Base-by-base conservation (phyloP, 2,113 vertebrate species). In the Cairina moschata region DNA sequence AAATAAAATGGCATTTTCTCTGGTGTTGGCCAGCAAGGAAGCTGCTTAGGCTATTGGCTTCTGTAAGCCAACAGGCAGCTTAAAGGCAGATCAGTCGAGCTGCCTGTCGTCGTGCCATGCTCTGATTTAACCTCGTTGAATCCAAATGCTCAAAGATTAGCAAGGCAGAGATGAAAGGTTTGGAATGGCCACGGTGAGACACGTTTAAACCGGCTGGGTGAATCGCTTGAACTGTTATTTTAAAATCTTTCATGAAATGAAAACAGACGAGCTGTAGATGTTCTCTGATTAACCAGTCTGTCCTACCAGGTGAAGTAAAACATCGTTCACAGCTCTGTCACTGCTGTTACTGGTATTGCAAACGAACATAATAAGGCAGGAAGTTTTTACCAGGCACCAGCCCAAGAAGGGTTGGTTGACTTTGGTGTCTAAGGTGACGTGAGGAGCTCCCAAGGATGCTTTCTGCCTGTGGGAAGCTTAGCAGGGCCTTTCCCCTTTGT, bases 1-100 rank as follows among this genome's bases (percentile, higher is more conserved):
- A 69, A 96, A 96, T n/a, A 66, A 92, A 81, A 91, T 4, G 69
- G 79, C 67, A 32, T 91, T 90, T 86, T 78, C 86, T 65, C 95
- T 94, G 7, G 8, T 56, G 48, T 25, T 3, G 18, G 62, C 26
- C n/a, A 79, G 82, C 29, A n/a, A 91, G 89, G 83, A 88, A 74
- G 82, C 58, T 58, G 78, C 58, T 59, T 28, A 78, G 63, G 40
- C 48, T 82, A 8, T 13, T 72, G 40, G 69, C 31, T 62, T 62
- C 50, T 96, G 12, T 26, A 75, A 85, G 83, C 6, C 86, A 91
- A 65, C 6, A 44, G 73, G 34, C 9, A 52, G 66, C 58, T 87
- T 93, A 80, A 75, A 58, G 79, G 48, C 8, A 48, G 81, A 75
- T 88, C 60, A 40, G 31, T 83, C 77, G 60, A 68, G 38, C 58